Evolutionary conservation across 92 coral and sea anemone genomes (phyloP).

Genomic region (Plumapathes pennacea): DNA sequence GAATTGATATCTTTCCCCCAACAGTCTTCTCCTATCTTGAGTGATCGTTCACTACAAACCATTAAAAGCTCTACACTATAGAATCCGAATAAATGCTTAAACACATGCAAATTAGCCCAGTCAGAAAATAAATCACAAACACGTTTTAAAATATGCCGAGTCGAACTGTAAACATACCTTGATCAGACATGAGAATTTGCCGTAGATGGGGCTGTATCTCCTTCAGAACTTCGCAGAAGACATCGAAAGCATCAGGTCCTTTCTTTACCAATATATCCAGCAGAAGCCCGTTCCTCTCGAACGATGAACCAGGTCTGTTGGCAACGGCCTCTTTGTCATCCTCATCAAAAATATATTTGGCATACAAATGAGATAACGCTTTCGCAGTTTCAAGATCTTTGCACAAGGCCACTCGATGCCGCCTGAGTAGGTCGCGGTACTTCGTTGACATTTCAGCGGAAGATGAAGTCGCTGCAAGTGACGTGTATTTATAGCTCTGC

Average conservation of each 20-base stretch:
- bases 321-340: constrained; percentile 43
- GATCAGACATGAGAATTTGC: constrained; percentile 12
- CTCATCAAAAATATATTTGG: constrained; percentile 38
- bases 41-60: too few relatives aligned
- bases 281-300: constrained; percentile 36
- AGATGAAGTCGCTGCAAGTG: too few relatives aligned
- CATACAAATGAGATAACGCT: constrained; percentile 53
- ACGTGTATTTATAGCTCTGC: too few relatives aligned
- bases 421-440: constrained; percentile 45
- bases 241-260: constrained; percentile 57
- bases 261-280: constrained; percentile 43
- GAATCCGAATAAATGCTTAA: too few relatives aligned
- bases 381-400: constrained; percentile 57
- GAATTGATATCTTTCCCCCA: too few relatives aligned
- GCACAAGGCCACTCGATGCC: constrained; percentile 18
- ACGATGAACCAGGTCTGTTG: constrained; percentile 10
- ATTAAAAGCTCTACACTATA: too few relatives aligned
- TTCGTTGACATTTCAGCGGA: constrained; percentile 30
- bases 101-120: too few relatives aligned
- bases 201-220: constrained; percentile 60
- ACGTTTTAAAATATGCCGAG: too few relatives aligned
- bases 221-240: constrained; percentile 51
- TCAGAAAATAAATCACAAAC: too few relatives aligned
- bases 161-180: too few relatives aligned
- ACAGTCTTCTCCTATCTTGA: too few relatives aligned